A percentile compares a stretch with the other conserved stretches of the same genome.
Evolutionary conservation across 2,113 vertebrate species (phyloP).

Genomic region (Calyptomena viridis): DNA sequence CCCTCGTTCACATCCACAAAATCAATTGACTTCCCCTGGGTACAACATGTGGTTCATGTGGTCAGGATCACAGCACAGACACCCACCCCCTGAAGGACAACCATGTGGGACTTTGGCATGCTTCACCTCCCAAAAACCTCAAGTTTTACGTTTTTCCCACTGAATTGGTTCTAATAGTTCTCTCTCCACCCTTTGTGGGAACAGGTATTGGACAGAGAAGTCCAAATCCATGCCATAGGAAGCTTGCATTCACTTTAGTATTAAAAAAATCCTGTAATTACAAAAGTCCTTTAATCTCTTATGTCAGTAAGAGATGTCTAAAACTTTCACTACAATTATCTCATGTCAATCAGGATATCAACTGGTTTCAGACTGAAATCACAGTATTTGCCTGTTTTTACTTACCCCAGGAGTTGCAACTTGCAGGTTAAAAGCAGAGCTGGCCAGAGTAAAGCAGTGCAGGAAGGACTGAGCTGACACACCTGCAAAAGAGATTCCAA

Average conservation of each 20-base stretch:
- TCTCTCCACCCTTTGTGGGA: neutral
- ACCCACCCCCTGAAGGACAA: accelerated
- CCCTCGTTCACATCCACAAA: constrained; percentile 86
- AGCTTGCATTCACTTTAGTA: neutral
- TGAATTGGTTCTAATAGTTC: neutral
- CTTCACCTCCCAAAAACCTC: neutral
- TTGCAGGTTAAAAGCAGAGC: constrained; percentile 89
- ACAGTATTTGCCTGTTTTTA: neutral
- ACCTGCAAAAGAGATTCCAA: constrained; percentile 70
- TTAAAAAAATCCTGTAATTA: neutral
- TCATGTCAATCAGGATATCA: neutral
- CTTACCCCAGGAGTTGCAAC: constrained; percentile 95
- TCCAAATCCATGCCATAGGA: accelerated
- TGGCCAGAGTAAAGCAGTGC: constrained; percentile 86
- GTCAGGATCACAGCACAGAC: neutral
- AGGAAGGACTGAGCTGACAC: constrained; percentile 90
- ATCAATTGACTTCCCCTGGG: constrained; percentile 89
- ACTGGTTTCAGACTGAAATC: neutral
- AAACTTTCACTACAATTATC: accelerated
- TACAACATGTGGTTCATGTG: accelerated
- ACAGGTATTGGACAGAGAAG: neutral
- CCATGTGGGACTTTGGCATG: accelerated
- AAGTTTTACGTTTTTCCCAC: neutral
- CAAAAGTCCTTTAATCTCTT: neutral
- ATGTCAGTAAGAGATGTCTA: accelerated